Percentiles rank a stretch among this genome's conserved stretches.
phyloP scores from a whole-genome alignment of 2,113 vertebrate genomes.

The Pangasianodon gigas region DNA sequence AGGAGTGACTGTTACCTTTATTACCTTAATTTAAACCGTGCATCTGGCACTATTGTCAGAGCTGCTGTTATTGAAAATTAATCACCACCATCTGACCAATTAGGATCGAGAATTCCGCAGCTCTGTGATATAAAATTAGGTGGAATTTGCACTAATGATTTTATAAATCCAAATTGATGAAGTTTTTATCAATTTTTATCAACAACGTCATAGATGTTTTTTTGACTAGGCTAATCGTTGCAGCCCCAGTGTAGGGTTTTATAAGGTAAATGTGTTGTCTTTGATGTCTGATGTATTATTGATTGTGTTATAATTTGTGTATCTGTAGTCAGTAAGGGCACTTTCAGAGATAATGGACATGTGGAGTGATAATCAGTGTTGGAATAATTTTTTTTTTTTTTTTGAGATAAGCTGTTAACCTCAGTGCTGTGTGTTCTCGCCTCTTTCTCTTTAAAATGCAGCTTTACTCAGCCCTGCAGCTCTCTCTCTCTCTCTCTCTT shows the following conservation, averaged over 20 bases:
- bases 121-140: too few species aligned
- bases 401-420: slow-evolving; percentile 13
- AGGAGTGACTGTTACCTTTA: too few species aligned
- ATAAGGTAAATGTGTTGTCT: neutral
- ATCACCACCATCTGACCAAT: too few species aligned
- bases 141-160: too few species aligned
- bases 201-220: too few species aligned
- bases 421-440: neutral
- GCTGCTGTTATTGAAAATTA: too few species aligned
- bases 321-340: neutral
- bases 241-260: neutral
- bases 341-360: neutral
- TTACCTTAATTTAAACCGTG: too few species aligned
- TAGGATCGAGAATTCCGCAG: too few species aligned
- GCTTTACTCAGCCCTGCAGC: neutral
- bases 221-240: neutral
- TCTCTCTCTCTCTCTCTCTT: slow-evolving; percentile 1
- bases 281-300: neutral
- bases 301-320: neutral
- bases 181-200: too few species aligned
- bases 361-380: neutral
- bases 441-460: neutral
- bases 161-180: too few species aligned
- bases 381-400: neutral
- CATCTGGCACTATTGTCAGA: too few species aligned